A percentile compares a stretch with the other conserved stretches of the same genome.
Conservation (phyloP, 2,888 invertebrate genomes). For the Strigamia maritima region DNA sequence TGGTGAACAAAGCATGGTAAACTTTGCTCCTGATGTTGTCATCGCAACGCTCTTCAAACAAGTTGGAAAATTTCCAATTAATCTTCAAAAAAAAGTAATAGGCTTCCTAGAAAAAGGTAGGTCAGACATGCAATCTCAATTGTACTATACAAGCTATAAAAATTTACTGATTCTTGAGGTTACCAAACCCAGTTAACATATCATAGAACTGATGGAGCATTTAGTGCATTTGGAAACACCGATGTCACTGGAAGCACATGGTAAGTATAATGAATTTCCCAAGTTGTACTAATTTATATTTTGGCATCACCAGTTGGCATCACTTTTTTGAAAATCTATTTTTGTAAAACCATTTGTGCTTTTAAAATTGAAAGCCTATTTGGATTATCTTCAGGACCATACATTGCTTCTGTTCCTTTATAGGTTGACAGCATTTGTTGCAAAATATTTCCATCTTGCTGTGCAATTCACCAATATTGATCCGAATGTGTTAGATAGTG, state of each 20-base stretch:
- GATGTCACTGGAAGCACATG: not conserved
- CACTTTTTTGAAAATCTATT: too few relatives aligned
- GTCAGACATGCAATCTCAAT: not conserved
- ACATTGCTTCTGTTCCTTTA: not conserved
- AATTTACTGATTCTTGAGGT: not conserved
- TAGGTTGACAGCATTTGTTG: not conserved
- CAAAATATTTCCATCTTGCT: not conserved
- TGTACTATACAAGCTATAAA: not conserved
- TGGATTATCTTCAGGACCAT: not conserved
- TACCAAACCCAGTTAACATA: conserved; percentile 9
- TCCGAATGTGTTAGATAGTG: not conserved
- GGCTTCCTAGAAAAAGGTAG: not conserved
- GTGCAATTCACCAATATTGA: not conserved
- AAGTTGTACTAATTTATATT: too few relatives aligned
- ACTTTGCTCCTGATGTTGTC: not conserved
- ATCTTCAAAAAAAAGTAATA: not conserved
- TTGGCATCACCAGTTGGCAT: too few relatives aligned
- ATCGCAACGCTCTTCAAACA: not conserved
- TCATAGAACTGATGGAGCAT: not conserved
- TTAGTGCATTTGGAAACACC: not conserved
- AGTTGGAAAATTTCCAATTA: not conserved
- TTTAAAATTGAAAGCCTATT: not conserved
- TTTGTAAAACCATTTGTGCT: too few relatives aligned
- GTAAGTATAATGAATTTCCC: conserved; percentile 12
- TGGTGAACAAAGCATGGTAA: not conserved